Base-by-base conservation (phyloP, 2,888 invertebrate genomes). In the Euzophera pinguis region DNA sequence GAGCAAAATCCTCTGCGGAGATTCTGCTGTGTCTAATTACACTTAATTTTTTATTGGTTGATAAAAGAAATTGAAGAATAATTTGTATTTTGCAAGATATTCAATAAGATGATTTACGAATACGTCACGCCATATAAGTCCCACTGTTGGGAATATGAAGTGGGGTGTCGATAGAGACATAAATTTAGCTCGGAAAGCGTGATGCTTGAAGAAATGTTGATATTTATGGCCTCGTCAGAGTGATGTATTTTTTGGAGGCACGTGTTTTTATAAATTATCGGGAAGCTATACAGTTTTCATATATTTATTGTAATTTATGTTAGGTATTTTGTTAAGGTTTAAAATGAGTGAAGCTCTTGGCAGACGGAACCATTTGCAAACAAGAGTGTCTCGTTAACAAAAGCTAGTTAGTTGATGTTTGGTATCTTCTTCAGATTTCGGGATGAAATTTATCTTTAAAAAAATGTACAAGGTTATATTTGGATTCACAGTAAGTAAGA, bases 21-120 rank as follows among this genome's bases (percentile, higher is more conserved):
- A 69, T 69, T 69, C 57, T 62, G 60, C 65, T 74, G 74, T 73
- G 64, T 78, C 78, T 77, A 83, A 84, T 84, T 81, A 73, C 71
- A 71, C 53, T 63, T 53, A 57, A 63, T 62, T 61, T 65, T 75
- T 70, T 64, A 67, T 69, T 58, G 55, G 60, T 53, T 62, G 59
- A 72, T 75, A 73, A 75, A 76, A 67, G 8, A 22, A 29, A 34
- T 45, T 16, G 62, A 62, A 65, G 63, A 54, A 71, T 77, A 77
- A 78, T 81, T 76, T 75, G 69, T 65, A 70, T 75, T 75, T 78
- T 66, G 69, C 64, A 65, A 59, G 61, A 67, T 67, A 63, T 64
- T 61, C 58, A 51, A 59, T 52, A 51, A 14, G 2, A 9, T 45
- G 32, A 45, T 45, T 45, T 45, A 45, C 12, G 27, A 3, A 9